Conservation (phyloP, 2,113 vertebrate species). For the Macrotus californicus region DNA sequence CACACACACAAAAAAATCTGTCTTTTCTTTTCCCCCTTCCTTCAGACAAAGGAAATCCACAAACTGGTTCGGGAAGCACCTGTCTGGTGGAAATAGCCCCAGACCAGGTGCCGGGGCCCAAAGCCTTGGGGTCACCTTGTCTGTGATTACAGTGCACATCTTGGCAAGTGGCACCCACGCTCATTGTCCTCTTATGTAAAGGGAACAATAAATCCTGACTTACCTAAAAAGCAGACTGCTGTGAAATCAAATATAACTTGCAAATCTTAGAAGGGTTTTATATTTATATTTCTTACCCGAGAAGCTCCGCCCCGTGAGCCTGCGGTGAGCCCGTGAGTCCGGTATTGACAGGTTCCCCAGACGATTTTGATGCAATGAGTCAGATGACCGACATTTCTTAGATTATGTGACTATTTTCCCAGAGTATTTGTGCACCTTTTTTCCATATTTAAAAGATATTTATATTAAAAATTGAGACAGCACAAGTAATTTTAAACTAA, state of each 20-base stretch:
- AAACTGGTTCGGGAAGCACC: background rate
- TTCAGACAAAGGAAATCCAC: background rate
- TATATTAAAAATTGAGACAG: background rate
- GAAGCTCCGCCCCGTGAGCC: background rate
- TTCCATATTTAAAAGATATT: background rate
- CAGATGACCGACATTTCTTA: too few relatives aligned
- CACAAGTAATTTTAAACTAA: background rate
- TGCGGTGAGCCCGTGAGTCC: background rate
- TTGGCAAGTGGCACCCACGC: background rate
- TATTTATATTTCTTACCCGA: background rate
- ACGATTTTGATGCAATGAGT: background rate
- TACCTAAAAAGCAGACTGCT: background rate
- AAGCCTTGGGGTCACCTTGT: background rate
- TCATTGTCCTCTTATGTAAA: background rate
- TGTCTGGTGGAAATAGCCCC: background rate
- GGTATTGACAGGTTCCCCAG: background rate
- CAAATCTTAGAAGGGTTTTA: background rate
- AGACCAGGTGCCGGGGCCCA: background rate
- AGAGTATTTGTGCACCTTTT: background rate
- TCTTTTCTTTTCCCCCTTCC: too few relatives aligned
- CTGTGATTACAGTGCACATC: fast-evolving
- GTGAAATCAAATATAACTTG: background rate
- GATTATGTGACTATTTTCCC: background rate
- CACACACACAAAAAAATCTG: background rate
- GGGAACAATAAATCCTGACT: background rate